phyloP scores from a whole-genome alignment of 2,113 vertebrate species.

The Elgaria multicarinata region DNA sequence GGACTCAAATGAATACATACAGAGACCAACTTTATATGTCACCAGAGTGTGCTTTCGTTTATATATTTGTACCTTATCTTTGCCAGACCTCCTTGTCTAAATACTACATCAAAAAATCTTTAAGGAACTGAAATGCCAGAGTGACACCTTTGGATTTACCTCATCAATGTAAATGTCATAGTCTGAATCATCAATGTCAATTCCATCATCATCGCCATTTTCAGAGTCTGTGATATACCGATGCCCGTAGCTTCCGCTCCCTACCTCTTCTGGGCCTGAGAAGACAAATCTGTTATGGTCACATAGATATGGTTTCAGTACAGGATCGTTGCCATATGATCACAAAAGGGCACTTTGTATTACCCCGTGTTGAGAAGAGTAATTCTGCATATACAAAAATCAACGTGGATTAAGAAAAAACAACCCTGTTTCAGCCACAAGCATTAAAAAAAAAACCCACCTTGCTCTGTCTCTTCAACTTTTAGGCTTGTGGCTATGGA shows the following conservation, averaged over 20 bases:
- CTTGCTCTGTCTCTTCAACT: background rate
- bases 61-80: slow-evolving; percentile 2
- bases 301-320: background rate
- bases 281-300: slow-evolving; percentile 45
- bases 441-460: background rate
- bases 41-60: background rate
- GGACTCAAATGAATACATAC: background rate
- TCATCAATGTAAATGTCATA: slow-evolving; percentile 92
- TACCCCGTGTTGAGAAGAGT: accelerated
- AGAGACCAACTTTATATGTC: background rate
- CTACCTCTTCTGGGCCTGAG: slow-evolving; percentile 83
- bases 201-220: slow-evolving; percentile 81
- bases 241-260: slow-evolving; percentile 84
- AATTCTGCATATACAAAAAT: too few relatives aligned
- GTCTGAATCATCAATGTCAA: slow-evolving; percentile 88
- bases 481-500: background rate
- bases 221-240: slow-evolving; percentile 78
- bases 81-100: background rate
- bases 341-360: too few relatives aligned
- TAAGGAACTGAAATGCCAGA: slow-evolving; percentile 32
- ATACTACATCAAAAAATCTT: background rate
- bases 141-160: slow-evolving; percentile 73
- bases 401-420: background rate
- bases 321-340: background rate
- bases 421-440: background rate